Conservation (phyloP, 1,140 invertebrate species). For the Procambarus virginalis region DNA sequence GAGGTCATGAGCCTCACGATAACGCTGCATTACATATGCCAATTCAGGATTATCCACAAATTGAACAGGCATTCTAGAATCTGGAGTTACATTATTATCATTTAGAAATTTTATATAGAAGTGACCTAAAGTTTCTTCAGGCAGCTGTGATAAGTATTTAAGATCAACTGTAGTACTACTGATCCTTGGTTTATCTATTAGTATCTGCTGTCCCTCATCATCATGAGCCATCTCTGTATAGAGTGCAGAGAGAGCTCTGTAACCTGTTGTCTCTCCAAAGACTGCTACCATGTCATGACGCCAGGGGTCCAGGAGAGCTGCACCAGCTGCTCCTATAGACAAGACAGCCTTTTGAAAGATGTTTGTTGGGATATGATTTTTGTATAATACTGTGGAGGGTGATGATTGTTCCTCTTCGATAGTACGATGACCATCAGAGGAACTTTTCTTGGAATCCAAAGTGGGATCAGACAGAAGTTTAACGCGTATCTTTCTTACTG, state of each 20-base stretch:
- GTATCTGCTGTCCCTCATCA: constrained; percentile 69
- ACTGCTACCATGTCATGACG: constrained; percentile 92
- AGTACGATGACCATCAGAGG: background rate
- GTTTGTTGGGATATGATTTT: constrained; percentile 81
- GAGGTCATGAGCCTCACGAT: constrained; percentile 96
- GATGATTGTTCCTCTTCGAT: constrained; percentile 73
- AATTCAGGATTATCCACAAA: constrained; percentile 93
- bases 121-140: constrained; percentile 87
- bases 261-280: constrained; percentile 91
- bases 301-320: constrained; percentile 72
- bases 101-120: constrained; percentile 88
- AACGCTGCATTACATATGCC: constrained; percentile 97
- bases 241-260: constrained; percentile 81
- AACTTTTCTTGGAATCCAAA: background rate
- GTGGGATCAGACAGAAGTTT: background rate
- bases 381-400: background rate
- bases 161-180: constrained; percentile 89
- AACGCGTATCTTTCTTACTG: constrained; percentile 5
- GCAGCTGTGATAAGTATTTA: constrained; percentile 81
- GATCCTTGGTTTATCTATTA: constrained; percentile 86
- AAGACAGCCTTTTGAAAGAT: constrained; percentile 85
- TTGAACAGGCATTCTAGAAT: constrained; percentile 89
- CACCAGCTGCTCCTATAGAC: constrained; percentile 81
- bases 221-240: constrained; percentile 80
- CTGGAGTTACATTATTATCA: constrained; percentile 92